Percentiles rank a stretch among this genome's conserved stretches.
These are phyloP conservation scores for Anseranas semipalmata DNA, from an alignment of 2,113 vertebrate species.

Conservation along the genomic window DNA sequence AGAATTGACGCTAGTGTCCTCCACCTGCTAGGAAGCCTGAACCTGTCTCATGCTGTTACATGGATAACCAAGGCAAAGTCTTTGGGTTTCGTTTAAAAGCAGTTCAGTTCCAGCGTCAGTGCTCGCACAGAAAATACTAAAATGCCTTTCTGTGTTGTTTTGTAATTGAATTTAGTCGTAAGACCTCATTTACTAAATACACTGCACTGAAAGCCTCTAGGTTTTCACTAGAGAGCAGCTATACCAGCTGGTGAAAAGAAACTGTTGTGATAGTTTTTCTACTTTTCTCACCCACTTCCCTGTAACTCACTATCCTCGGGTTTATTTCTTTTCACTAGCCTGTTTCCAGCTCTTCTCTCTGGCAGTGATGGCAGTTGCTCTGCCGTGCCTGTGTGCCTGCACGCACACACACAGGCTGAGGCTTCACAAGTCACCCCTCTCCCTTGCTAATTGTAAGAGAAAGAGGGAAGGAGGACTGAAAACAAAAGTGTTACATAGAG, in stretches of 20 bases:
- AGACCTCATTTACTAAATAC: background rate
- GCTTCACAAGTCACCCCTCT: background rate
- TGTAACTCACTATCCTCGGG: background rate
- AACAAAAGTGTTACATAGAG: background rate
- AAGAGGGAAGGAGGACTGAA: background rate
- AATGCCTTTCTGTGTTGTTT: background rate
- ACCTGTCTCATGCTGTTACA: background rate
- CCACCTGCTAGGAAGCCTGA: background rate
- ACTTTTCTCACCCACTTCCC: background rate
- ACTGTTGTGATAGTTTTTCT: background rate
- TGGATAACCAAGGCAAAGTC: background rate
- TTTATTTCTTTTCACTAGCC: background rate
- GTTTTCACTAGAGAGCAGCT: background rate
- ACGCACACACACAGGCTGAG: background rate
- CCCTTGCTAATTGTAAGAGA: background rate
- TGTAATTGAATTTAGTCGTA: background rate
- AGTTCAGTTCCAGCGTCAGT: background rate
- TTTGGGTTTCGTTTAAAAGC: background rate
- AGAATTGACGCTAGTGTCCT: background rate
- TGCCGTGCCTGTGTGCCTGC: background rate
- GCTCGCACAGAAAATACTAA: background rate
- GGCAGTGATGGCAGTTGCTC: background rate
- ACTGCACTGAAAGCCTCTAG: background rate
- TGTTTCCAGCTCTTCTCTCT: conserved; percentile 1
- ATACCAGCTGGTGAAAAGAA: background rate